Evolutionary conservation across 2,113 vertebrate genomes (phyloP).

Genomic region (Smithornis capensis): DNA sequence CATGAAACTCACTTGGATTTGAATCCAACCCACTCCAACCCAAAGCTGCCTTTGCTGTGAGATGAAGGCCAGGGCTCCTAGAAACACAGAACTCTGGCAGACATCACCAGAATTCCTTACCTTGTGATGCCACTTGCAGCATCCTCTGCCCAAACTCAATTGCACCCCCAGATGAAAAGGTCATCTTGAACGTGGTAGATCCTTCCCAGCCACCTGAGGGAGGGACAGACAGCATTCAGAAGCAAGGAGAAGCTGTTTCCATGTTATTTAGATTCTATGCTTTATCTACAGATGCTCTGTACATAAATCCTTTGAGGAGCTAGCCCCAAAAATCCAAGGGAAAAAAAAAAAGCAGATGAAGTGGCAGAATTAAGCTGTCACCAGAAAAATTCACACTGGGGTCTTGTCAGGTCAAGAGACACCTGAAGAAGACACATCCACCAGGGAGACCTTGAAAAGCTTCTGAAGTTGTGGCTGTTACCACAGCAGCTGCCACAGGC

Average conservation of each 20-base stretch:
- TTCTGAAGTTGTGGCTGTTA: not conserved
- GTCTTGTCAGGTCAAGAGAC: not conserved
- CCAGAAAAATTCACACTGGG: not conserved
- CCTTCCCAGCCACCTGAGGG: constrained; percentile 94
- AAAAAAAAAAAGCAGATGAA: not conserved
- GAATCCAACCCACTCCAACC: not conserved
- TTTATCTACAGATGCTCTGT: not conserved
- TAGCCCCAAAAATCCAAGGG: not conserved
- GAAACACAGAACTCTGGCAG: not conserved
- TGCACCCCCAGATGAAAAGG: constrained; percentile 89
- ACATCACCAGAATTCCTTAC: constrained; percentile 52
- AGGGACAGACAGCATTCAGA: not conserved
- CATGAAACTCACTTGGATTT: not conserved
- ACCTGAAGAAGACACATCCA: not conserved
- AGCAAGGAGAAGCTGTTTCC: not conserved
- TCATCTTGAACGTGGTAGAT: constrained; percentile 83
- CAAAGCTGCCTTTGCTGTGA: not conserved
- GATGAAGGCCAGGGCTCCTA: not conserved
- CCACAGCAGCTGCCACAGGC: not conserved
- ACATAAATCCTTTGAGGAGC: not conserved
- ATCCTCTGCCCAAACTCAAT: constrained; percentile 96
- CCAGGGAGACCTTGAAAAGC: not conserved
- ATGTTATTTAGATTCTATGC: not conserved
- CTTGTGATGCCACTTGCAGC: constrained; percentile 93
- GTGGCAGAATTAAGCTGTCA: not conserved